Evolutionary conservation across 2,888 invertebrate genomes (phyloP), one percentile per base, ranked within the genome.

Genomic region (Cremastinae sp.): DNA sequence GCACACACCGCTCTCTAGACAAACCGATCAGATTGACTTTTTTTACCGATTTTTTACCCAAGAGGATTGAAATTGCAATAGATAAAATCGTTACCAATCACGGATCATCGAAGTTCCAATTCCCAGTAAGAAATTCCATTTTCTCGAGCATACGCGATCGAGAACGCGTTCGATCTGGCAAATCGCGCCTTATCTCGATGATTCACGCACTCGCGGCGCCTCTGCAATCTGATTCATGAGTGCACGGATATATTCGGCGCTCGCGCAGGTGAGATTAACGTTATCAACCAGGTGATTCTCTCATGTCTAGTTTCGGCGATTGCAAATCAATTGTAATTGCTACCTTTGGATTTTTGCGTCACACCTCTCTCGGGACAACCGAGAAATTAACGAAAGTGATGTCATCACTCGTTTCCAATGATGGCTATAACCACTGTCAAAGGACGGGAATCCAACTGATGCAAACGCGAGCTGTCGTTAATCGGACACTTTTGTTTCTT

Each of bases 131-230:
- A 5, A 39, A 16, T 16, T 18, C n/a, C 51, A 9, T 53, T n/a
- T 5, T 16, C 16, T 18, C 47, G 9, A 8, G 16, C 10, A 18
- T 47, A 1, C 45, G 14, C 7, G 14, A 79, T 78, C 78, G 75
- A 78, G 79, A 51, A 80, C 14, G 16, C 18, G 58, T 12, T 53
- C 56, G n/a, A 12, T 28, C n/a, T 12, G 61, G 53, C 43, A 61
- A 45, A 18, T 18, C 4, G 28, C n/a, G n/a, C n/a, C 74, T 80
- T 80, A 80, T 80, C 80, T 66, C 72, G 41, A 68, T 80, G 80
- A 80, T 66, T 80, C 80, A 76, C 64, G n/a, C n/a, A 16, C 45
- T 43, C 55, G 73, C 59, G 73, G 77, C 74, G 73, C 81, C 77
- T 79, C 43, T 10, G 41, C 10, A 43, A 59, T 4, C 12, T 39